These are phyloP conservation scores for Dicyrtoma fusca DNA, from an alignment of 2,888 invertebrate species.

Conservation along the genomic window DNA sequence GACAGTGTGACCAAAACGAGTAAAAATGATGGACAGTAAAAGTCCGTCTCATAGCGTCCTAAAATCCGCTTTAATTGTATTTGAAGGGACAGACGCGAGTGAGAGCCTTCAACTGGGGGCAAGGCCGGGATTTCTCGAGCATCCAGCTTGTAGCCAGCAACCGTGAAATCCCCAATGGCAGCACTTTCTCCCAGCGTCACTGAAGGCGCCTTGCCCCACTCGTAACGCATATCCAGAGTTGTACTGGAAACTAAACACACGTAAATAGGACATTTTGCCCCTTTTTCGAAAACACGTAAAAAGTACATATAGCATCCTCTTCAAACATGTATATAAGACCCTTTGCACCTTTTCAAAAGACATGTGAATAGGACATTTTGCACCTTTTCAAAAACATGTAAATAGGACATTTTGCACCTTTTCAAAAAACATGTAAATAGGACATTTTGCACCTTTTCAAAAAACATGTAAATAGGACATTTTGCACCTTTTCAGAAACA, in stretches of 20 bases:
- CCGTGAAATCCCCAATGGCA: conserved; percentile 3
- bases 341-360: too few relatives aligned
- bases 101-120: conserved; percentile 14
- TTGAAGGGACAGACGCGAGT: conserved; percentile 33
- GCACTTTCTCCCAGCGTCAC: conserved; percentile 5
- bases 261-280: too few relatives aligned
- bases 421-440: too few relatives aligned
- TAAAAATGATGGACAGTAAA: conserved; percentile 6
- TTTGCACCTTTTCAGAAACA: too few relatives aligned
- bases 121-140: background rate
- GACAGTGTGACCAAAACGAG: conserved; percentile 2
- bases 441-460: too few relatives aligned
- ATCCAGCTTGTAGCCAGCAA: background rate
- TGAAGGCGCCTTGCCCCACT: conserved; percentile 88
- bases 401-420: too few relatives aligned
- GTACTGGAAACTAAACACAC: conserved; percentile 68
- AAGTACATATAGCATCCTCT: too few relatives aligned
- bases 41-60: conserved; percentile 16
- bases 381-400: too few relatives aligned
- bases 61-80: conserved; percentile 22
- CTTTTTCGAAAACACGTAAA: too few relatives aligned
- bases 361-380: too few relatives aligned
- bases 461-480: too few relatives aligned
- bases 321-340: too few relatives aligned
- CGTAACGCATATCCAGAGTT: conserved; percentile 95